Evolutionary conservation across 2,797 vertebrate species (phyloP).

Genomic region (Fundulus diaphanus): DNA sequence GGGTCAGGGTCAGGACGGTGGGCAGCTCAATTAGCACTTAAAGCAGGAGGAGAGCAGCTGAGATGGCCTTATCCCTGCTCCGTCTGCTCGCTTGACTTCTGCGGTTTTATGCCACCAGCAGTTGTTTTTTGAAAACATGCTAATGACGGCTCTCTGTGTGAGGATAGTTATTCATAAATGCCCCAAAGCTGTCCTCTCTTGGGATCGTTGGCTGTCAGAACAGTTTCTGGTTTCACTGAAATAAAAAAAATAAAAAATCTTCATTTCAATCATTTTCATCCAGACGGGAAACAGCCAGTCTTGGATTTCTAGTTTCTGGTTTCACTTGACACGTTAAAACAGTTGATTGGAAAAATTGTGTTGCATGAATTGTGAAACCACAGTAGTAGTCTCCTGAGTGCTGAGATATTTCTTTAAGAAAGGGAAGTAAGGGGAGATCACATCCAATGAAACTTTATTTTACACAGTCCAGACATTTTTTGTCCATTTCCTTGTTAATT

Average conservation of each 20-base stretch:
- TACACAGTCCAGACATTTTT: neutral
- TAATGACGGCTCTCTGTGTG: constrained; percentile 31
- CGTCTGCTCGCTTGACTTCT: constrained; percentile 46
- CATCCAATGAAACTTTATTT: neutral
- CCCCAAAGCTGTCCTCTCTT: constrained; percentile 26
- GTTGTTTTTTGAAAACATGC: constrained; percentile 54
- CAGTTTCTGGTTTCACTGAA: constrained; percentile 1
- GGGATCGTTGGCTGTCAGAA: constrained; percentile 18
- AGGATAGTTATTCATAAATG: constrained; percentile 23
- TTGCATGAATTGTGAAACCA: neutral
- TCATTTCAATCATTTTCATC: neutral
- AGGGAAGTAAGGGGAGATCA: neutral
- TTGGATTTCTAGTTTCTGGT: constrained; percentile 24
- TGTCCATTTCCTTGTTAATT: neutral
- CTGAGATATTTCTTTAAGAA: neutral
- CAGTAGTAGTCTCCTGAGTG: neutral
- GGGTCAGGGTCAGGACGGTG: constrained; percentile 69
- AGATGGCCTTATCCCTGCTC: constrained; percentile 30
- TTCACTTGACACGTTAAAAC: constrained; percentile 30
- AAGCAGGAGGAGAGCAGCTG: constrained; percentile 70
- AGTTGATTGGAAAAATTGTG: constrained; percentile 48
- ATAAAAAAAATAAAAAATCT: neutral
- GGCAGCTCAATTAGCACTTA: constrained; percentile 75
- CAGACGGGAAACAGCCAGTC: constrained; percentile 20
- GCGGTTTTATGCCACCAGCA: constrained; percentile 32